Evolutionary conservation across 2,113 vertebrate species (phyloP).

Genomic region (Pongo pygmaeus): DNA sequence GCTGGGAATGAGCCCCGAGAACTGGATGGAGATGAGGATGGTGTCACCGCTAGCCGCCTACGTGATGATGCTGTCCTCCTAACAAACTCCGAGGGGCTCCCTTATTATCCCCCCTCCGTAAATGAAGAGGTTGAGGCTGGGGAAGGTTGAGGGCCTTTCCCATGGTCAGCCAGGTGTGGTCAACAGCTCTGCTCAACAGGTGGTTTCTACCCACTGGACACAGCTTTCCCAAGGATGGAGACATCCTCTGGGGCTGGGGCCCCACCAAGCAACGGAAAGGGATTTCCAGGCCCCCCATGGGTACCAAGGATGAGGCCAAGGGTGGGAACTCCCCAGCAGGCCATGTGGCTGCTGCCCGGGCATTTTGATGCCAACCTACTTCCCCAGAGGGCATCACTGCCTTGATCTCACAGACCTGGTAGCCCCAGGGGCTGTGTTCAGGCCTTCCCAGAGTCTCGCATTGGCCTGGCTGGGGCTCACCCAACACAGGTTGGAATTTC

Average conservation of each 20-base stretch:
- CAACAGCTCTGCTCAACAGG: background rate
- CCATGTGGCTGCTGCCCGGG: too few species aligned
- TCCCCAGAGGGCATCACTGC: background rate
- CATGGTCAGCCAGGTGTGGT: too few species aligned
- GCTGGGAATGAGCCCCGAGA: background rate
- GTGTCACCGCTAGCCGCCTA: background rate
- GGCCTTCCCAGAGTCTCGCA: background rate
- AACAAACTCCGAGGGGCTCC: background rate
- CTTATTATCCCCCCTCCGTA: background rate
- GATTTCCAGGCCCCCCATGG: too few species aligned
- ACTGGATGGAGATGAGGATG: background rate
- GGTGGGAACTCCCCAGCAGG: background rate
- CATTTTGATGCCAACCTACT: background rate
- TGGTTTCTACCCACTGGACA: background rate
- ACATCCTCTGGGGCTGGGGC: background rate
- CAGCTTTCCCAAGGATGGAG: background rate
- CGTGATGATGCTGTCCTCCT: background rate
- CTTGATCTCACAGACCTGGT: background rate
- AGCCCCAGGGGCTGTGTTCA: background rate
- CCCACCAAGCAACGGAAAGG: background rate
- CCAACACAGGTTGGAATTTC: background rate
- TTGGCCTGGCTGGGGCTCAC: background rate
- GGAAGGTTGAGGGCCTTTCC: background rate
- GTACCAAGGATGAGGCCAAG: background rate
- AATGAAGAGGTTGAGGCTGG: background rate